phyloP scores from a whole-genome alignment of 1,140 invertebrate species.

The Sinonovacula constricta region DNA sequence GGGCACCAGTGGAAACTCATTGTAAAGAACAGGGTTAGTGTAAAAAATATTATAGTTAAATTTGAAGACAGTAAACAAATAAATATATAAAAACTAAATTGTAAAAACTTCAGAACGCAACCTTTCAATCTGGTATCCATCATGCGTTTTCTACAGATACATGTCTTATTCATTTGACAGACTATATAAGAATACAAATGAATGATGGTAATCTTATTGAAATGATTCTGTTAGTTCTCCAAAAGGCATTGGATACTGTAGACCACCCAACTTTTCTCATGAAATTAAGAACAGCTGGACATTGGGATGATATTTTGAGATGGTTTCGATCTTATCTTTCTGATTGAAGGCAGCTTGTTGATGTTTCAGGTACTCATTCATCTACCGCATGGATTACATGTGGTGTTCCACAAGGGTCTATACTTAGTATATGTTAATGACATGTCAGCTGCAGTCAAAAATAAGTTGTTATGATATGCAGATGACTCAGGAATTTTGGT shows the following conservation, averaged over 20 bases:
- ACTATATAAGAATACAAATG: constrained; percentile 18
- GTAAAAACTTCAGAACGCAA: too few relatives aligned
- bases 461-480: constrained; percentile 48
- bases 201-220: constrained; percentile 19
- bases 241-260: constrained; percentile 54
- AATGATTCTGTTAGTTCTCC: constrained; percentile 22
- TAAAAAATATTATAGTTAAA: too few relatives aligned
- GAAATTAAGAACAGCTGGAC: constrained; percentile 21
- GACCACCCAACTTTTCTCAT: constrained; percentile 36
- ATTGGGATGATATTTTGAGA: constrained; percentile 11
- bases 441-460: constrained; percentile 24
- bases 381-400: constrained; percentile 13
- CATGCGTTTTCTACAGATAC: constrained; percentile 28
- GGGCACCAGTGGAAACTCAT: too few relatives aligned
- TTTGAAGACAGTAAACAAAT: too few relatives aligned
- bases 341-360: constrained; percentile 33
- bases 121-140: constrained; percentile 26
- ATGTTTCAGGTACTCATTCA: constrained; percentile 33
- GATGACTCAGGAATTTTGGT: constrained; percentile 51
- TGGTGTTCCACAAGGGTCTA: constrained; percentile 47
- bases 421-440: constrained; percentile 29
- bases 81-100: too few relatives aligned
- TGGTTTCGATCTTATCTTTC: constrained; percentile 53
- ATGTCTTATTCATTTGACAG: constrained; percentile 23
- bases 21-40: too few relatives aligned